phyloP scores from a whole-genome alignment of 53 echinoderm and acorn worm genomes.

The Actinopyga echinites region DNA sequence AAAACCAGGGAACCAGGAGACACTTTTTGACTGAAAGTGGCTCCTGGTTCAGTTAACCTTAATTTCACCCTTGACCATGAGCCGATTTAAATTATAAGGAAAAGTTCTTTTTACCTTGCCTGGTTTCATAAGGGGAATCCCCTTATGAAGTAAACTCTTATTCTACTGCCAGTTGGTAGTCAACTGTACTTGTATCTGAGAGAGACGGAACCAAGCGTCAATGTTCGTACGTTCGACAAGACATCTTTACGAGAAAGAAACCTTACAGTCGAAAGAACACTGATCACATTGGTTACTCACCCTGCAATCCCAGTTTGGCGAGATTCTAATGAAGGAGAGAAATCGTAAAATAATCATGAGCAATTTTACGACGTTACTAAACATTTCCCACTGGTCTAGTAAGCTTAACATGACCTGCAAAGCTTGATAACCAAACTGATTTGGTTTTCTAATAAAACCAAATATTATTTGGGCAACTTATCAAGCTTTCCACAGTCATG shows the following conservation, averaged over 20 bases:
- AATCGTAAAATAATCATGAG: background rate
- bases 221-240: slow-evolving; percentile 9
- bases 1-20: too few relatives aligned
- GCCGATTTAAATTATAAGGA: background rate
- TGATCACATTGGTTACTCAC: slow-evolving; percentile 22
- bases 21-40: too few relatives aligned
- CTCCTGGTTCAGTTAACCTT: too few relatives aligned
- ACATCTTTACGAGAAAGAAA: background rate
- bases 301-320: slow-evolving; percentile 14
- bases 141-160: background rate
- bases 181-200: background rate
- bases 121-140: background rate
- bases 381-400: too few relatives aligned
- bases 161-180: background rate
- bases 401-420: too few relatives aligned
- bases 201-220: slow-evolving; percentile 6
- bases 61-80: background rate
- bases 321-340: slow-evolving; percentile 18
- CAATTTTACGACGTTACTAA: too few relatives aligned
- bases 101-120: slow-evolving; percentile 6
- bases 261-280: background rate
- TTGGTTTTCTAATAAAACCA: too few relatives aligned
- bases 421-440: too few relatives aligned
- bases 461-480: too few relatives aligned
- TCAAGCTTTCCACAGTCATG: too few relatives aligned